Base-by-base conservation (phyloP, 2,888 invertebrate genomes). In the Dynastes maya region DNA sequence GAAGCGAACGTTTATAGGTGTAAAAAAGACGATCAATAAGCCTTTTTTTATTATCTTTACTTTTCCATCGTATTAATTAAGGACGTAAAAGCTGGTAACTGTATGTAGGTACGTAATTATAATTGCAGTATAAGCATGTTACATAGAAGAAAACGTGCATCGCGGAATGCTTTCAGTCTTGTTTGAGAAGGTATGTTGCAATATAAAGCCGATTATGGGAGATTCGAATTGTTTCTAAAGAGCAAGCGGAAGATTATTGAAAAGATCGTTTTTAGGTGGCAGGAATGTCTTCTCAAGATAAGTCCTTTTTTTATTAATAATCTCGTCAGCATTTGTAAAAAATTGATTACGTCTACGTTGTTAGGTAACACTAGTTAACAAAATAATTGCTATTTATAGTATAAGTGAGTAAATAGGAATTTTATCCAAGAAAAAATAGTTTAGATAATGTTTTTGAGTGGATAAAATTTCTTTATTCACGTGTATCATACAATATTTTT, bases 1-100 rank as follows among this genome's bases (percentile, higher is more conserved):
- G 11, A 11, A 61, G 11, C 53, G n/a, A 22, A 11, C 27, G 63
- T 2, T 63, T 63, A 32, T 9, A 32, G 63, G 63, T 32, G 29
- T 63, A 63, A 63, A 63, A 63, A 63, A 5, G 22, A 58, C 55
- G 55, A 58, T 58, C 55, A 58, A 58, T 58, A 58, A 22, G 55
- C 22, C 27, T 16, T 58, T 58, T 58, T 22, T 58, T 22, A 22
- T 58, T 22, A 58, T 22, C 55, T 5, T 58, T 58, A 22, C 16
- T 58, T 16, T 58, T 58, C 55, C 22, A 58, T 58, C 55, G 55
- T 8, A 58, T 58, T 58, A 58, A 58, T 58, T 58, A 58, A 58
- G 8, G 55, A 27, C 55, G 16, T 58, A 58, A 58, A 22, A 27
- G 55, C 22, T 9, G 22, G 22, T 27, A 58, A 58, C 22, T 27